phyloP scores from a whole-genome alignment of 1,140 invertebrate genomes.

The Xylocopa sonorina region DNA sequence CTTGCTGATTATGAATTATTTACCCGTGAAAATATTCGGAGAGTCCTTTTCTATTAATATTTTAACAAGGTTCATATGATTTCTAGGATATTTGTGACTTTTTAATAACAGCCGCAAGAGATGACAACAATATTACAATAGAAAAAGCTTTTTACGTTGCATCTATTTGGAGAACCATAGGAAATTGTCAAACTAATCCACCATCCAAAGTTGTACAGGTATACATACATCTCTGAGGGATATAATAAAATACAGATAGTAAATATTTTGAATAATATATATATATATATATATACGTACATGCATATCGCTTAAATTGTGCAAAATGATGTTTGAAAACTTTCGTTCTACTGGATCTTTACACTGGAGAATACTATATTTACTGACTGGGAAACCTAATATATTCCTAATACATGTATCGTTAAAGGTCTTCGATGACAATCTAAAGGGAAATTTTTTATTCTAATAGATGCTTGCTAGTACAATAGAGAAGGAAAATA shows the following conservation, averaged over 20 bases:
- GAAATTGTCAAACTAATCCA: slow-evolving; percentile 77
- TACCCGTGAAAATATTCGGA: not conserved
- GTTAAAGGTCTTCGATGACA: not conserved
- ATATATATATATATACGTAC: no score
- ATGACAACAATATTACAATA: slow-evolving; percentile 75
- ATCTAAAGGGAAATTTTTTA: slow-evolving; percentile 21
- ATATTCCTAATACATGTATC: slow-evolving; percentile 5
- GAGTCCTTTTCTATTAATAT: slow-evolving; percentile 8
- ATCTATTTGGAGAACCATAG: slow-evolving; percentile 81
- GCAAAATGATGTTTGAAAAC: slow-evolving; percentile 74
- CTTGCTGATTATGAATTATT: slow-evolving; percentile 75
- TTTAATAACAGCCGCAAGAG: slow-evolving; percentile 73
- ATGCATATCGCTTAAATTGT: no score
- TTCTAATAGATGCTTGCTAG: slow-evolving; percentile 74
- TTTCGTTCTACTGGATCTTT: slow-evolving; percentile 76
- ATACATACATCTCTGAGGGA: slow-evolving; percentile 29
- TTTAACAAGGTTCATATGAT: slow-evolving; percentile 5
- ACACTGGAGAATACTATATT: slow-evolving; percentile 67
- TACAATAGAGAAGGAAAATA: slow-evolving; percentile 80
- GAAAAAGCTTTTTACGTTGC: slow-evolving; percentile 83
- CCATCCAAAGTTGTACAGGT: slow-evolving; percentile 73
- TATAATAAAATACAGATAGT: not conserved
- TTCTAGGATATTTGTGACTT: slow-evolving; percentile 83
- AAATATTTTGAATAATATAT: not conserved
- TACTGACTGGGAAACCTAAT: slow-evolving; percentile 55